A percentile compares a stretch with the other conserved stretches of the same genome.
Conservation (phyloP, 2,797 vertebrate genomes). For the Falco naumanni region DNA sequence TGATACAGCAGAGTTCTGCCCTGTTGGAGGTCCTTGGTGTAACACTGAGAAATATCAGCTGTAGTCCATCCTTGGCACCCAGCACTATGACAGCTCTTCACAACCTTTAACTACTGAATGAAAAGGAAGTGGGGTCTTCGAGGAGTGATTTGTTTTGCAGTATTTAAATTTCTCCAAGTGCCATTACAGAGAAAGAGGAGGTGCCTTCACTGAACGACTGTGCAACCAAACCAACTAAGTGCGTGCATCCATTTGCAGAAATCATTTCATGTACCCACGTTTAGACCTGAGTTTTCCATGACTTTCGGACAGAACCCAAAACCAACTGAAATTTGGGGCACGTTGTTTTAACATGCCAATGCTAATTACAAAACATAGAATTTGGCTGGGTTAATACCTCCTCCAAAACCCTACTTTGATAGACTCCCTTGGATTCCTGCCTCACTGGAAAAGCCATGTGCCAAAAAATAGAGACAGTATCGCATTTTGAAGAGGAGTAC, state of each 20-base stretch:
- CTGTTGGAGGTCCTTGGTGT: neutral
- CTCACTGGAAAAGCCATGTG: neutral
- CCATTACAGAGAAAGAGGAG: neutral
- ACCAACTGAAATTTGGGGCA: neutral
- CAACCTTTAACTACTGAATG: neutral
- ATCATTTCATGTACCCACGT: neutral
- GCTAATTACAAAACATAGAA: neutral
- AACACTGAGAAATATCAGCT: neutral
- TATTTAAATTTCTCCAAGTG: neutral
- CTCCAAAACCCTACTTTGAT: neutral
- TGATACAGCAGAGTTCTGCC: neutral
- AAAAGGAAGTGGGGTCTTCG: neutral
- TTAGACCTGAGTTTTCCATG: neutral
- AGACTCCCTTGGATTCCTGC: neutral
- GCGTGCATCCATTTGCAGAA: neutral
- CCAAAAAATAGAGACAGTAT: neutral
- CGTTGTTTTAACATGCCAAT: neutral
- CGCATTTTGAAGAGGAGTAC: neutral
- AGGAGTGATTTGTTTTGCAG: neutral
- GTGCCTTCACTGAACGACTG: accelerated
- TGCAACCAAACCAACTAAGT: neutral
- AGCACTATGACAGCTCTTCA: neutral
- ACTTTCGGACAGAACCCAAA: neutral
- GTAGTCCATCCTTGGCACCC: neutral
- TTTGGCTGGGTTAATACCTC: neutral